Conservation (phyloP, 2,113 vertebrate genomes). For the Onychostoma macrolepis region DNA sequence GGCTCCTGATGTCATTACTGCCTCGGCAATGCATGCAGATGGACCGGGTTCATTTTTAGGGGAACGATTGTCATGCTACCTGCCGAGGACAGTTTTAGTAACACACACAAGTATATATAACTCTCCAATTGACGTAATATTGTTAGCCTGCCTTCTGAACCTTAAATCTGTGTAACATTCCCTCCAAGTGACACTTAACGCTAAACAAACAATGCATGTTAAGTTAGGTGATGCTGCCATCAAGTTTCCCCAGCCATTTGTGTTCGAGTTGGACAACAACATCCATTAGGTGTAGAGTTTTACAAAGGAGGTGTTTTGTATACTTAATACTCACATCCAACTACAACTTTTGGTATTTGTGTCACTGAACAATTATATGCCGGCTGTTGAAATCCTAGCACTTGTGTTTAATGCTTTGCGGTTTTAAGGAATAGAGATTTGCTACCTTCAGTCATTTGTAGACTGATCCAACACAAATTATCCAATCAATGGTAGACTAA, state of each 20-base stretch:
- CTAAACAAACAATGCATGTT: slow-evolving; percentile 17
- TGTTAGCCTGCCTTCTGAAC: slow-evolving; percentile 26
- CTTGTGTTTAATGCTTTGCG: slow-evolving; percentile 23
- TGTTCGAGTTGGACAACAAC: background rate
- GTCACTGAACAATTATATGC: slow-evolving; percentile 30
- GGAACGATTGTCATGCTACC: background rate
- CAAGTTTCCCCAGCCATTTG: slow-evolving; percentile 5
- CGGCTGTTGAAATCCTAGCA: slow-evolving; percentile 27
- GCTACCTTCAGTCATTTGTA: slow-evolving; percentile 21
- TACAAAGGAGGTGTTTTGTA: slow-evolving; percentile 19
- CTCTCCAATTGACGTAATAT: slow-evolving; percentile 11
- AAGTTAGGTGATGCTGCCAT: slow-evolving; percentile 4
- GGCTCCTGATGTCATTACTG: slow-evolving; percentile 35
- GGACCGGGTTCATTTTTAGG: background rate
- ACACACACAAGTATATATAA: slow-evolving; percentile 13
- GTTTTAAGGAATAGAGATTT: slow-evolving; percentile 12
- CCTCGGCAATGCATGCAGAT: slow-evolving; percentile 21
- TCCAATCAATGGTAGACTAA: background rate
- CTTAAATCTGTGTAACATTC: slow-evolving; percentile 19
- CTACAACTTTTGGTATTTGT: slow-evolving; percentile 39
- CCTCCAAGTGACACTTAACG: background rate
- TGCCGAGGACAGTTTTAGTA: slow-evolving; percentile 23
- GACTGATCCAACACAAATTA: background rate
- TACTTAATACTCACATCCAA: slow-evolving; percentile 10
- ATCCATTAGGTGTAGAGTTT: slow-evolving; percentile 20